Base-by-base conservation (phyloP, 1,140 invertebrate species). In the Tribolium madens region DNA sequence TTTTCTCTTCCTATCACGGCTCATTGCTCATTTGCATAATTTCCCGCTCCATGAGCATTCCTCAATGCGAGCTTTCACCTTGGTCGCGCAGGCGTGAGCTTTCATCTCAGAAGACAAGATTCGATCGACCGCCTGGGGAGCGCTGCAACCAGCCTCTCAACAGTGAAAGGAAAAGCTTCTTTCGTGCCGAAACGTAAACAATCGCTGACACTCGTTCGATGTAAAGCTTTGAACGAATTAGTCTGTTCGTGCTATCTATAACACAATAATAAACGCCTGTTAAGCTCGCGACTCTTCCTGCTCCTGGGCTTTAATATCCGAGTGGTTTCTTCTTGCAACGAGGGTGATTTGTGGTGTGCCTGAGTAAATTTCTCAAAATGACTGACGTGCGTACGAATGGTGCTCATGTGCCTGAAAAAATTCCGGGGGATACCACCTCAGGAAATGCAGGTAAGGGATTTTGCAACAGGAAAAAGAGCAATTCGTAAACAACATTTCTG, bases 71-170 rank as follows among this genome's bases (percentile, higher is more conserved):
- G 52, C 53, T 42, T 64, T 31, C 14, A 53, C 26, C 48, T 12
- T 21, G 18, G 15, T 3, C n/a, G 36, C 73, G 52, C 73, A 18
- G n/a, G 17, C 46, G 33, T 26, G 53, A 68, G 46, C 53, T 69
- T 75, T 75, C 13, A 68, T 75, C 74, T 68, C 74, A 21, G 13
- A 52, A 13, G 50, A 33, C 17, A 15, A 47, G 53, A 64, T 64
- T 53, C 69, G 69, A 76, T 73, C 76, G 75, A 76, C 68, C 21
- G 21, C 26, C 47, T 47, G n/a, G 12, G 31, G 14, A 52, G 60
- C 18, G 69, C 76, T 77, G 76, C 76, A 73, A 71, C 72, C 76
- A 77, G 76, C 76, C 18, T 77, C 75, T 76, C 76, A 15, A 52
- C 46, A 13, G 5, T 18, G 26, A 36, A 31, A 57, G 17, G 42